Evolutionary conservation across 2,113 vertebrate genomes (phyloP).

Genomic region (Glaucomys volans): DNA sequence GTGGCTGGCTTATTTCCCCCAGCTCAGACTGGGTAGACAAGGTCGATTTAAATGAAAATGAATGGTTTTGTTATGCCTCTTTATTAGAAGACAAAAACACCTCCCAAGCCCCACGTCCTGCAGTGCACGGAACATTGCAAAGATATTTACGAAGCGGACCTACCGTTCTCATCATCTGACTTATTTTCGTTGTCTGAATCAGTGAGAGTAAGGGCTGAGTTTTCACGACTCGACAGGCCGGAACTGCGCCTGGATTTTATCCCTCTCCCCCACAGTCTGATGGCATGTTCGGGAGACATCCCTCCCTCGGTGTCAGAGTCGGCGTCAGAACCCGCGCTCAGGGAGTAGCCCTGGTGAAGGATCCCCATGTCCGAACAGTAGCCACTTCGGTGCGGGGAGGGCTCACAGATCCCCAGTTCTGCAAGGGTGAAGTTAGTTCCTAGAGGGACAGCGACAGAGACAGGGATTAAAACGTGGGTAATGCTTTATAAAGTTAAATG

Average conservation of each 20-base stretch:
- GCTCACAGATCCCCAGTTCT: conserved; percentile 95
- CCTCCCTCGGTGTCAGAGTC: conserved; percentile 97
- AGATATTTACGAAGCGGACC: conserved; percentile 77
- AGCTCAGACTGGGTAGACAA: conserved; percentile 3
- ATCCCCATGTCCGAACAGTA: conserved; percentile 96
- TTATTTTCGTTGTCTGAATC: conserved; percentile 97
- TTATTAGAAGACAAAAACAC: not conserved
- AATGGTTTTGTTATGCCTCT: not conserved
- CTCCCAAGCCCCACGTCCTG: rapidly evolving
- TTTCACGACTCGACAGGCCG: conserved; percentile 95
- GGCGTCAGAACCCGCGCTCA: conserved; percentile 93
- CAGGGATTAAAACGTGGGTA: not conserved
- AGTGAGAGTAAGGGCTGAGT: conserved; percentile 95
- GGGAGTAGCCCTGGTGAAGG: conserved; percentile 94
- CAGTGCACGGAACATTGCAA: not conserved
- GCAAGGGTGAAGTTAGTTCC: conserved; percentile 96
- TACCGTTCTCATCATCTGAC: conserved; percentile 96
- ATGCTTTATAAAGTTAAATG: not conserved
- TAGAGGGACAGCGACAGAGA: conserved; percentile 62
- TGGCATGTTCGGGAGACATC: conserved; percentile 95
- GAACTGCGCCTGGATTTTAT: conserved; percentile 95
- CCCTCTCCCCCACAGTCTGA: conserved; percentile 94
- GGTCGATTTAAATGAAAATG: conserved; percentile 58
- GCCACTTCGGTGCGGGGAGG: conserved; percentile 92
- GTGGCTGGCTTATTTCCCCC: not conserved